phyloP scores from a whole-genome alignment of 2,888 invertebrate genomes.

The Acleris literana region DNA sequence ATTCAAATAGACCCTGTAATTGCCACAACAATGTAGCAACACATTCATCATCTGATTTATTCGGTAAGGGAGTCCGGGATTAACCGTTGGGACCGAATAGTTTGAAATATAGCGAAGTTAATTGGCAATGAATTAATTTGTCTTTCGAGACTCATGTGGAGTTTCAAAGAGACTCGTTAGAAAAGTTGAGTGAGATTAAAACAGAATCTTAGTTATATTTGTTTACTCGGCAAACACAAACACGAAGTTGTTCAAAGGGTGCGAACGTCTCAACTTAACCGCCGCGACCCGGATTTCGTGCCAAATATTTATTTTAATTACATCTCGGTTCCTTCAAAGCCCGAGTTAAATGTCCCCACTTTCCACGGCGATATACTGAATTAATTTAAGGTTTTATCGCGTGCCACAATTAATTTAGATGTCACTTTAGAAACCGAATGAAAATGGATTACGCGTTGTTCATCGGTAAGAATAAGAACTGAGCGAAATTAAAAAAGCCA shows the following conservation, averaged over 20 bases:
- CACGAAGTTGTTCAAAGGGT: conserved; percentile 81
- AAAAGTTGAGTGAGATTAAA: conserved; percentile 57
- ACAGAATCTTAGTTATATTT: conserved; percentile 75
- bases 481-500: conserved; percentile 47
- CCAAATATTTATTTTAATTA: conserved; percentile 83
- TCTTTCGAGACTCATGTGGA: not conserved
- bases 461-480: conserved; percentile 41
- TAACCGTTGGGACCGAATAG: conserved; percentile 14
- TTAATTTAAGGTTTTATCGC: conserved; percentile 48
- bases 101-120: conserved; percentile 9
- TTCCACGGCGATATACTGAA: conserved; percentile 60
- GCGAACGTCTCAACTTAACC: conserved; percentile 79
- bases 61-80: conserved; percentile 7
- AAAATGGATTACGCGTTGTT: conserved; percentile 35
- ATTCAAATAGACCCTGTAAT: conserved; percentile 68
- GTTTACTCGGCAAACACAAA: conserved; percentile 81
- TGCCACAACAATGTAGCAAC: conserved; percentile 52
- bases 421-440: conserved; percentile 22
- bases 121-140: conserved; percentile 3
- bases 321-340: conserved; percentile 71
- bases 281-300: conserved; percentile 76
- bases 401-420: conserved; percentile 35
- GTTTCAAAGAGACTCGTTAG: conserved; percentile 3
- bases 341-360: conserved; percentile 67
- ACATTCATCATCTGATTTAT: conserved; percentile 36